phyloP scores from a whole-genome alignment of 2,797 vertebrate genomes.

The Bovichtus variegatus region DNA sequence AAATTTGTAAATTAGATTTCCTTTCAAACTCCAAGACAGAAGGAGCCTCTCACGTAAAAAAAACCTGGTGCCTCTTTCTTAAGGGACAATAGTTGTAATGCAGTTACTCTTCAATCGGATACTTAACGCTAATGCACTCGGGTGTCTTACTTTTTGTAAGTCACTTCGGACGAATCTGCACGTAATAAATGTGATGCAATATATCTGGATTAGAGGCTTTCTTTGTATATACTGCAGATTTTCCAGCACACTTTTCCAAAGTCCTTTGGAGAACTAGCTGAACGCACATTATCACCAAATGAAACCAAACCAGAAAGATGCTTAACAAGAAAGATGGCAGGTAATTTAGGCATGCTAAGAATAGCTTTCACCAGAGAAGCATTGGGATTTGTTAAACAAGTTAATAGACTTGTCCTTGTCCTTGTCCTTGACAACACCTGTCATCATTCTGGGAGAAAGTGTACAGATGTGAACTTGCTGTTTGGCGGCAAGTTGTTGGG shows the following conservation, averaged over 20 bases:
- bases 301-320: conserved; percentile 9
- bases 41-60: conserved; percentile 11
- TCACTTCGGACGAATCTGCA: background rate
- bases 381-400: background rate
- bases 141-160: background rate
- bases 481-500: background rate
- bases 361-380: background rate
- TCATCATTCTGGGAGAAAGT: background rate
- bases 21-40: conserved; percentile 8
- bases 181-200: too few species aligned
- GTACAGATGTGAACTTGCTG: background rate
- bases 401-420: background rate
- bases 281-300: conserved; percentile 14
- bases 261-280: background rate
- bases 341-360: background rate
- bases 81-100: conserved; percentile 18
- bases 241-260: background rate
- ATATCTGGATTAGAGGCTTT: background rate
- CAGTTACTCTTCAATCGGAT: conserved; percentile 8
- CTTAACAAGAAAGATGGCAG: background rate
- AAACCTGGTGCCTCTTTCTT: background rate
- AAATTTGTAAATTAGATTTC: conserved; percentile 46
- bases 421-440: background rate
- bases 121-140: background rate
- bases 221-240: background rate